phyloP scores from a whole-genome alignment of 2,113 vertebrate genomes.

The Delphinapterus leucas region DNA sequence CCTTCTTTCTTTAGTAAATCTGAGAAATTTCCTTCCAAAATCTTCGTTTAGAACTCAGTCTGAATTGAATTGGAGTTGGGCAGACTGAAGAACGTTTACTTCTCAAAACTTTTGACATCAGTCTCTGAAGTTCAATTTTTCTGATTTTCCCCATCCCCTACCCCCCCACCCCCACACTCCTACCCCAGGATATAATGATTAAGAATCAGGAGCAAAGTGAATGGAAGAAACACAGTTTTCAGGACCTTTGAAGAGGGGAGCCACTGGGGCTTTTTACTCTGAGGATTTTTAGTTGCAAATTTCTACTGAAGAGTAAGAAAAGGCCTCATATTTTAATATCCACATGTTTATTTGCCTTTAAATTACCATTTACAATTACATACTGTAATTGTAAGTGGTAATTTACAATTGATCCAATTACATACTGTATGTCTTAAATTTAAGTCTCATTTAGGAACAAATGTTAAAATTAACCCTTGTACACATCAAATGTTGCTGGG shows the following conservation, averaged over 20 bases:
- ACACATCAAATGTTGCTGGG: background rate
- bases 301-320: background rate
- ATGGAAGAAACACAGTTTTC: background rate
- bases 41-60: background rate
- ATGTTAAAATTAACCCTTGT: background rate
- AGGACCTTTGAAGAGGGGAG: background rate
- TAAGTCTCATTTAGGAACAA: conserved; percentile 1
- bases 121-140: background rate
- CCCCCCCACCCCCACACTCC: background rate
- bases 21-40: background rate
- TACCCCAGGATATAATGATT: background rate
- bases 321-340: background rate
- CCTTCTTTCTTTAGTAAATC: background rate
- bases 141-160: background rate
- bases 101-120: background rate
- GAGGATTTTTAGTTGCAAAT: background rate
- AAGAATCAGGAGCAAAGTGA: background rate
- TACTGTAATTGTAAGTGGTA: background rate
- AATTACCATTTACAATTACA: background rate
- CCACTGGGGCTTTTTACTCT: background rate
- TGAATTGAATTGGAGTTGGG: background rate
- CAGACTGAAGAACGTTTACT: background rate
- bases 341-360: background rate
- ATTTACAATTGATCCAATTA: background rate
- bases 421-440: background rate